Base-by-base conservation (phyloP, 2,113 vertebrate species). In the Pedetes capensis region DNA sequence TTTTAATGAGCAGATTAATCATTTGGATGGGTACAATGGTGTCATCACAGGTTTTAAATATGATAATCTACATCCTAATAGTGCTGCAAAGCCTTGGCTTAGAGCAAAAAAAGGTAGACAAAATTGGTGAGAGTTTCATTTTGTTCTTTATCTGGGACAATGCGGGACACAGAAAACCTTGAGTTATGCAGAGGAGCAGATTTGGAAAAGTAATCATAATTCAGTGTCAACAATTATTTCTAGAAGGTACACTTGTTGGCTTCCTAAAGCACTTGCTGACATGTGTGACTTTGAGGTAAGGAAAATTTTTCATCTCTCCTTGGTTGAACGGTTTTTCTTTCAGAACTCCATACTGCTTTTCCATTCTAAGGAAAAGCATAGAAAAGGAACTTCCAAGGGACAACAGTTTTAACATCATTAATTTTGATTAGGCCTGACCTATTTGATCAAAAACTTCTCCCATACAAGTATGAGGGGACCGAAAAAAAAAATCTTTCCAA, bases 1-100 rank as follows among this genome's bases (percentile, higher is more conserved):
- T 99, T 99, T 98, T 99, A 99, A 99, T 99, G 98, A 99, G 98
- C 98, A 98, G 98, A 99, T 99, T 99, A 99, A 99, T 99, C 98
- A 99, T 98, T 98, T 98, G 97, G 98, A 99, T 99, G 98, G 98
- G 98, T 98, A 98, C 98, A 98, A 98, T 97, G 98, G 98, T 99
- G 98, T 99, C 98, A 99, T 98, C 98, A 98, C 98, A 98, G 98
- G 98, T 98, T 98, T 99, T 99, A 98, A 99, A 99, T 99, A 99
- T 99, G 98, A 99, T 99, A 98, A 99, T 99, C 98, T 98, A 98
- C 97, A 98, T 98, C 97, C 97, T 98, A 98, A 98, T 98, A 98
- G 98, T 98, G 96, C 98, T 98, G 98, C 98, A 98, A 98, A 98
- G 97, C 98, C 98, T 97, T 98, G 98, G 98, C 98, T 98, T 97